Percentiles rank a stretch among this genome's conserved stretches.
Evolutionary conservation across 2,797 vertebrate genomes (phyloP).

Genomic region (Acipenser ruthenus): DNA sequence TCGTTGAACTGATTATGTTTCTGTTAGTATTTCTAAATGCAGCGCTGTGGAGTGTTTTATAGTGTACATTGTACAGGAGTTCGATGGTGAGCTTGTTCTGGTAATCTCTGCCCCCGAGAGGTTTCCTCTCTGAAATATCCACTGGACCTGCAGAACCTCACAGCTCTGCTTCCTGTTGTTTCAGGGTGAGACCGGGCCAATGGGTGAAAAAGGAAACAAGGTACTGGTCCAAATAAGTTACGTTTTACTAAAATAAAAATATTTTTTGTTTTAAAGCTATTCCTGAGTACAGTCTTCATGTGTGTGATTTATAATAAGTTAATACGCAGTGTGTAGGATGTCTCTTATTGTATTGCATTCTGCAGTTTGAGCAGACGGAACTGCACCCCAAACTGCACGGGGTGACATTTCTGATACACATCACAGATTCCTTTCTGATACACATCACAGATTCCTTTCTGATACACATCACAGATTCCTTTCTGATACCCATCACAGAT

Average conservation of each 20-base stretch:
- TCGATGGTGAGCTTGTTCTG: too few relatives aligned
- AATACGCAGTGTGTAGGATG: too few relatives aligned
- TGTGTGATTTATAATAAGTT: too few relatives aligned
- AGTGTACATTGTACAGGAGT: too few relatives aligned
- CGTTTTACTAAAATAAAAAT: conserved; percentile 18
- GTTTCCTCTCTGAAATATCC: background rate
- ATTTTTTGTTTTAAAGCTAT: conserved; percentile 16
- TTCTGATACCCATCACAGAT: too few relatives aligned
- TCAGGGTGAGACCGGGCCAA: conserved; percentile 69
- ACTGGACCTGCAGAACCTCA: conserved; percentile 5
- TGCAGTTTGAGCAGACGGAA: background rate
- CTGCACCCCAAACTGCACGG: too few relatives aligned
- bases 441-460: background rate
- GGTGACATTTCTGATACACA: background rate
- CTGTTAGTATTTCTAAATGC: too few relatives aligned
- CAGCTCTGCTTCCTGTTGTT: conserved; percentile 15
- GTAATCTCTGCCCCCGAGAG: too few relatives aligned
- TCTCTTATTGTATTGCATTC: background rate
- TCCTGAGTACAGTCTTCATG: too few relatives aligned
- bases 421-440: background rate
- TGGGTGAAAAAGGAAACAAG: conserved; percentile 85
- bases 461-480: background rate
- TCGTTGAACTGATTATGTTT: too few relatives aligned
- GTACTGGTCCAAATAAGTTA: conserved; percentile 36
- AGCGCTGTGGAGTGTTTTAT: too few relatives aligned